Base-by-base conservation (phyloP, 2,797 vertebrate species). In the Ciconia nigra region DNA sequence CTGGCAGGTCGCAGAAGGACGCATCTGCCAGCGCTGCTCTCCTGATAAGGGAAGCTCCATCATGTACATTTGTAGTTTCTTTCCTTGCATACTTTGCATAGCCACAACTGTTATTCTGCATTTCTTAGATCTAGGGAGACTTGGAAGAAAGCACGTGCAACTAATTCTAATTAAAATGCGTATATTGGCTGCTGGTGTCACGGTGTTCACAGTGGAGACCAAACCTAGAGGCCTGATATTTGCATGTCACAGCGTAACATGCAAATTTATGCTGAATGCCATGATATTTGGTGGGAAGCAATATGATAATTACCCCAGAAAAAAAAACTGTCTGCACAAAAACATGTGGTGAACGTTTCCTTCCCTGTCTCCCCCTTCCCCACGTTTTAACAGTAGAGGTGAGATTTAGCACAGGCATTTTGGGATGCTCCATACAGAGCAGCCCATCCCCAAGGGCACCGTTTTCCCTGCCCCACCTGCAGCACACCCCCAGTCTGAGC, bases 11-110 rank as follows among this genome's bases (percentile, higher is more conserved):
- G 89, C 97, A n/a, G 47, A 73, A 87, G 94, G 88, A 93, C 0
- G 2, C 42, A 31, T 51, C 77, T 94, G 96, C 85, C 81, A 39
- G 26, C 20, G 39, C 84, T 44, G 74, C 83, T 82, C 70, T 58
- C 87, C 61, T 76, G 97, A 97, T 98, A 97, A 97, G 93, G 28
- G 79, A 55, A 63, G n/a, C 74, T 88, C 77, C 31, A 29, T 52
- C 93, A n/a, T 2, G 0, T 29, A 24, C 31, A 5, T 58, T 49
- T 69, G 57, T 61, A 29, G 10, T 9, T 29, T 55, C 35, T 74
- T 59, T 55, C 47, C 57, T 52, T 33, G 10, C 3, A 3, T 12
- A 22, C 28, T 77, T 31, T 61, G 77, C 78, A 52, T 8, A 47
- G 47, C 47, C 61, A 51, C 1, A 2, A 37, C 62, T 37, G 33